Base-by-base conservation (phyloP, 2,113 vertebrate genomes). In the Tetraodon nigroviridis region DNA sequence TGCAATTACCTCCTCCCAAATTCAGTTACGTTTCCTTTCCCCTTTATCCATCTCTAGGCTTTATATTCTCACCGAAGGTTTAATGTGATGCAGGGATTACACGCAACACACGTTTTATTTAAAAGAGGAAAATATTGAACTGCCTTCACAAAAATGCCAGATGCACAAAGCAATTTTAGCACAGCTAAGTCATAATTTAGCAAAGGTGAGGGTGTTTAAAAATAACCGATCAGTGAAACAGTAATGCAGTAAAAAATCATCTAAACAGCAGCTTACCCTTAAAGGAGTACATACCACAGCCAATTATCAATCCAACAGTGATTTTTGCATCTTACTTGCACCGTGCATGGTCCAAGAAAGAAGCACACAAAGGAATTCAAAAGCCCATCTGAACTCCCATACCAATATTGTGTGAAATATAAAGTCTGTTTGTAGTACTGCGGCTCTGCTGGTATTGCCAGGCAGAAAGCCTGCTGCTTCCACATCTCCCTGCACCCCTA, bases 11-110 rank as follows among this genome's bases (percentile, higher is more conserved):
- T 69, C 66, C 61, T 57, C 50, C 47, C 52, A 75, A 61, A 45
- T 67, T 51, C 21, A 69, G 24, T 5, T 24, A 46, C 32, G 18
- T 3, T 10, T n/a, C 48, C 22, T 20, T 41, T 21, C 46, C 24
- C 41, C 17, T 51, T 67, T 55, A 67, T 61, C 52, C 20, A 44
- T 54, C 56, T 68, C 53, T 61, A 72, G 61, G 70, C 75, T 66
- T 66, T 29, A 47, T 58, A 55, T 58, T 27, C 40, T 73, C 68
- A 41, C 56, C 6, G 55, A 71, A 51, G 69, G 64, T 69, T 77
- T 73, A 64, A 79, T 73, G 62, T 71, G 58, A 71, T 44, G 22
- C 55, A 47, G 54, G 69, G 71, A 81, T 76, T 64, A 76, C 27
- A 63, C 64, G 27, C 67, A 83, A 62, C 67, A 6, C 19, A 71